Percentiles rank a stretch among this genome's conserved stretches.
phyloP scores from a whole-genome alignment of 2,113 vertebrate species.

The Toxotes jaculatrix region DNA sequence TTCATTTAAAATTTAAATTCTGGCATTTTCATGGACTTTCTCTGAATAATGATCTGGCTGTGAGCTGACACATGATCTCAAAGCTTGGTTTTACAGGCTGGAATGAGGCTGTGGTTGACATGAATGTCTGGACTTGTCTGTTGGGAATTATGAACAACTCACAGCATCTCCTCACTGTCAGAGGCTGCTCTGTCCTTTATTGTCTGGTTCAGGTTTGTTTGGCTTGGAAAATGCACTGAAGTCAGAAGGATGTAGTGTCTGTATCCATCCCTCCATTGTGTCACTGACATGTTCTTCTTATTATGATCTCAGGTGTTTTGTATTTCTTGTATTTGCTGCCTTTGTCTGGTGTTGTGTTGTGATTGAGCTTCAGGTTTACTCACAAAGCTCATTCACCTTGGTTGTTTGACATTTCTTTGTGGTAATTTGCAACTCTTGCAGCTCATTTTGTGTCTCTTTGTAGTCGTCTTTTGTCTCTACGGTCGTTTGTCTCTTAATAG shows the following conservation, averaged over 20 bases:
- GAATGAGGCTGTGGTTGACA: constrained; percentile 49
- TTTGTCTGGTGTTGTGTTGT: background rate
- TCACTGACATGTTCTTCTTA: background rate
- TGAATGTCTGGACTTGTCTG: constrained; percentile 63
- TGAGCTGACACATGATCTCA: constrained; percentile 31
- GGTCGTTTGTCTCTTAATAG: background rate
- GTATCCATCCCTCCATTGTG: background rate
- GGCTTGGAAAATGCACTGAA: background rate
- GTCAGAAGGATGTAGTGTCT: background rate
- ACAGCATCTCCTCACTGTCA: constrained; percentile 14
- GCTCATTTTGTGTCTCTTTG: background rate
- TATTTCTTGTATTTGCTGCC: background rate
- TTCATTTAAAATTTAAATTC: background rate
- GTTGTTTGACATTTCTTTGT: too few species aligned
- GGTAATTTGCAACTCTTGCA: too few species aligned
- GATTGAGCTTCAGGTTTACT: background rate
- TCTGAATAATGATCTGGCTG: background rate
- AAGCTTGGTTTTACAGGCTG: background rate
- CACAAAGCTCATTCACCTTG: too few species aligned
- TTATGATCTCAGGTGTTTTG: background rate
- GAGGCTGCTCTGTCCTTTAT: background rate
- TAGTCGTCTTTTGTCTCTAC: background rate
- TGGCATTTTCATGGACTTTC: background rate
- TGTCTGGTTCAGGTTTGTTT: constrained; percentile 7
- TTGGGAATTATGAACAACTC: constrained; percentile 39